Evolutionary conservation across 2,888 invertebrate genomes (phyloP).

Genomic region (Cryptus viduatorius): DNA sequence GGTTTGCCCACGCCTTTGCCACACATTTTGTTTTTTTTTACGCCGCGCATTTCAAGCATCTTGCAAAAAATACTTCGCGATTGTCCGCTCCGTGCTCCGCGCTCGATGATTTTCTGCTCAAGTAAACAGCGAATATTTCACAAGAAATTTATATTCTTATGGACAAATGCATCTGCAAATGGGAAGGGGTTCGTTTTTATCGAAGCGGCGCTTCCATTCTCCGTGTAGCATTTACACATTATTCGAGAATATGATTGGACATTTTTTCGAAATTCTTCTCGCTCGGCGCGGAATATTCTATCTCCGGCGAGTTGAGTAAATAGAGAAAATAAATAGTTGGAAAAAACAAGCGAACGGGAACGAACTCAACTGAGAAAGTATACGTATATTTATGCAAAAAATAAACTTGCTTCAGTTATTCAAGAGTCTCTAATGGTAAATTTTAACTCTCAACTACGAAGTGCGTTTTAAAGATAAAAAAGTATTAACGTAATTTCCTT

Average conservation of each 20-base stretch:
- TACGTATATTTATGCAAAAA: neutral
- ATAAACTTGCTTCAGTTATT: neutral
- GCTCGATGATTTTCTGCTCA: neutral
- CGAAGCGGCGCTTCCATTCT: neutral
- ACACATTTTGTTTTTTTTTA: too few species aligned
- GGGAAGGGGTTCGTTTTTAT: neutral
- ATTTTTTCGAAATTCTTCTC: neutral
- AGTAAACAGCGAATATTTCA: constrained; percentile 1
- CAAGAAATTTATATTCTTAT: constrained; percentile 6
- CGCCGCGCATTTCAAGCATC: neutral
- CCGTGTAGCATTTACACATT: neutral
- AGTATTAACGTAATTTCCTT: neutral
- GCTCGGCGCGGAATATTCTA: neutral
- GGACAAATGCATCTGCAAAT: neutral
- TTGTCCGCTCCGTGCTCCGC: neutral
- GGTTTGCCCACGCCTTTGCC: too few species aligned
- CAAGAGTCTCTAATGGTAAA: neutral
- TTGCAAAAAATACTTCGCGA: neutral
- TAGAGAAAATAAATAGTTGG: constrained; percentile 14
- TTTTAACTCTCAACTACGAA: neutral
- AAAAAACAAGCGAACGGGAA: neutral
- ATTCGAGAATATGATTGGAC: neutral
- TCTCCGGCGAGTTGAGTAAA: constrained; percentile 22
- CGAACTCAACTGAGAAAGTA: neutral
- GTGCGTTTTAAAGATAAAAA: neutral